These are phyloP conservation scores for Thera britannica DNA, from an alignment of 2,888 invertebrate genomes.

Conservation along the genomic window DNA sequence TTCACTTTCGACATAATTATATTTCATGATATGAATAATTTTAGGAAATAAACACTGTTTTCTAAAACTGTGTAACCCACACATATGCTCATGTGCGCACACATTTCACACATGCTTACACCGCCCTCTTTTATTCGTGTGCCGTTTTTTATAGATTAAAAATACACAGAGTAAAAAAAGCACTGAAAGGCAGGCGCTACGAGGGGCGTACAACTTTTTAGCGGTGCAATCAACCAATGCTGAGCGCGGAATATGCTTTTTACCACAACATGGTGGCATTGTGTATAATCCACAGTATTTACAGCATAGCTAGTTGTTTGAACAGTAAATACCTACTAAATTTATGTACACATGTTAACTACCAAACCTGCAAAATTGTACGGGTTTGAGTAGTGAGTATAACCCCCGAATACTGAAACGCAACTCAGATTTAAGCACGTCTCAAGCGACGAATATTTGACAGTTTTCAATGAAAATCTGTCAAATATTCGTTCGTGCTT, in stretches of 20 bases:
- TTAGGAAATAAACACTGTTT: not conserved
- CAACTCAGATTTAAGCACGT: too few relatives aligned
- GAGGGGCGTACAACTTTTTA: constrained; percentile 76
- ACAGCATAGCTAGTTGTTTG: not conserved
- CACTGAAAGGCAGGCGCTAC: constrained; percentile 51
- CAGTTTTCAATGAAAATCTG: too few relatives aligned
- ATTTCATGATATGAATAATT: not conserved
- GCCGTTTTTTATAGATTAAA: constrained; percentile 46
- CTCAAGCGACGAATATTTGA: too few relatives aligned
- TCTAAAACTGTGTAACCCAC: not conserved
- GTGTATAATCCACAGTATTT: not conserved
- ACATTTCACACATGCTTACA: not conserved
- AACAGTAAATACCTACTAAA: too few relatives aligned
- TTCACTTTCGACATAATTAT: not conserved
- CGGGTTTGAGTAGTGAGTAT: not conserved
- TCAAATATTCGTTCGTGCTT: too few relatives aligned
- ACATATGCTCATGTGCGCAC: not conserved
- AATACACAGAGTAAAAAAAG: constrained; percentile 55
- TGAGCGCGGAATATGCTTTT: constrained; percentile 47
- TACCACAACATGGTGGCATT: not conserved
- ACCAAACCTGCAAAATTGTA: too few relatives aligned
- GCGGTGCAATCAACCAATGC: constrained; percentile 64
- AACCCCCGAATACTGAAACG: too few relatives aligned
- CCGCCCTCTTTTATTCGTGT: constrained; percentile 11
- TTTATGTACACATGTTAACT: too few relatives aligned